Evolutionary conservation across 2,797 vertebrate species (phyloP), one percentile per base, ranked within the genome.

Genomic region (Lophura swinhoii): DNA sequence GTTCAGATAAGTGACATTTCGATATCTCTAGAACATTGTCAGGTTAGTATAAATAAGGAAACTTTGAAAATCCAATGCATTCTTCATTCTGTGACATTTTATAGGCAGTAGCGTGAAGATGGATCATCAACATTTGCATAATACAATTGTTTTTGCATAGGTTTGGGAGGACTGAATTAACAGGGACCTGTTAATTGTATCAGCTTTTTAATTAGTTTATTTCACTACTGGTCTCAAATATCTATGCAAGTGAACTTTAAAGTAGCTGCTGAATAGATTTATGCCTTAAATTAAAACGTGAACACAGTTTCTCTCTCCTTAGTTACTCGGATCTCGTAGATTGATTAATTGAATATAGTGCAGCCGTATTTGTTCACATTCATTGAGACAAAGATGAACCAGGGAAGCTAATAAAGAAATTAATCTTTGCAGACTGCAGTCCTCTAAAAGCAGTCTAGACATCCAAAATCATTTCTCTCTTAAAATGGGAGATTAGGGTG

Each of bases 41-140:
- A 31, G 58, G 69, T 14, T 31, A 31, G 53, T 23, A 31, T 12
- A 1, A 72, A 72, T 14, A 73, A 83, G 59, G 72, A 53, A 87
- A 76, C 56, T 76, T 29, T 71, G 64, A 43, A n/a, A 84, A 85
- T 76, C 60, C 56, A 63, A 18, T 13, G 33, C 53, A 71, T 90
- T 92, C 92, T 84, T 74, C 68, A 81, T 90, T 90, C 80, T 37
- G 46, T 94, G 94, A 86, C 84, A 93, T 94, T 94, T 95, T 83
- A 33, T 39, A 55, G 28, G 51, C 82, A 95, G 70, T 33, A 91
- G 44, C 49, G 62, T 82, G 77, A 88, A 80, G 78, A 69, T 90
- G 49, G 59, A 84, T 96, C 91, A 91, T 85, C 92, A 85, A 21
- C 56, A 93, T 95, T 95, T 95, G 84, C 93, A 95, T 88, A 68